Conservation (phyloP, 2,113 vertebrate species). For the Apistogramma diplotaenia region DNA sequence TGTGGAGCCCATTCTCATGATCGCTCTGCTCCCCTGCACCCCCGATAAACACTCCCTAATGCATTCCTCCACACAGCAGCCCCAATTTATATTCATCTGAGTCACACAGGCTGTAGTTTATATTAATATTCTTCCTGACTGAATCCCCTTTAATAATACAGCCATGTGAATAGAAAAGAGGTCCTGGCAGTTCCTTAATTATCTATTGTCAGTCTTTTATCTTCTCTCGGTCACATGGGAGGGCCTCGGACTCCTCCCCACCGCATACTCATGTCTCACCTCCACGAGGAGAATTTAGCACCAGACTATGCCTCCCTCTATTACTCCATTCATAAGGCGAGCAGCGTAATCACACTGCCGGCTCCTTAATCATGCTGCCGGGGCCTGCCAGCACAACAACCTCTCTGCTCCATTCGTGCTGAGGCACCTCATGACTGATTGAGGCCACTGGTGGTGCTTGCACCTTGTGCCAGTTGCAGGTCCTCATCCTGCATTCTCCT, state of each 20-base stretch:
- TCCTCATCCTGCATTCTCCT: constrained; percentile 31
- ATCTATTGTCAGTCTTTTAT: constrained; percentile 67
- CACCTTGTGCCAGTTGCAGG: constrained; percentile 23
- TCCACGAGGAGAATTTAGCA: constrained; percentile 60
- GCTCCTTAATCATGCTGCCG: constrained; percentile 61
- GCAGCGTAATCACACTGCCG: constrained; percentile 29
- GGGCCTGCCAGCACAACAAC: constrained; percentile 21
- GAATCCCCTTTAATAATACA: constrained; percentile 63
- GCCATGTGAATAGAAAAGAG: constrained; percentile 51
- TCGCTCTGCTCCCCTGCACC: background rate
- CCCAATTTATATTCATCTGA: constrained; percentile 45
- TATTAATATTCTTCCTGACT: constrained; percentile 61
- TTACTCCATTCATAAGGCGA: constrained; percentile 52
- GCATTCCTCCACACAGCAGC: constrained; percentile 5
- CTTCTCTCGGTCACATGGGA: constrained; percentile 47
- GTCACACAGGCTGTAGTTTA: constrained; percentile 54
- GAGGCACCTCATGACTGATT: constrained; percentile 53
- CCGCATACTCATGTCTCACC: constrained; percentile 16
- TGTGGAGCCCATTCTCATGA: constrained; percentile 10
- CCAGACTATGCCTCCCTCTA: constrained; percentile 41
- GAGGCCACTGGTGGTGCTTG: constrained; percentile 47
- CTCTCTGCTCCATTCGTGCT: constrained; percentile 23
- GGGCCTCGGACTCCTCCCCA: constrained; percentile 33
- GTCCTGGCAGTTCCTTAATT: constrained; percentile 67
- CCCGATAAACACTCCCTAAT: constrained; percentile 46